Evolutionary conservation across 2,113 vertebrate species (phyloP).

Genomic region (Prinia subflava): DNA sequence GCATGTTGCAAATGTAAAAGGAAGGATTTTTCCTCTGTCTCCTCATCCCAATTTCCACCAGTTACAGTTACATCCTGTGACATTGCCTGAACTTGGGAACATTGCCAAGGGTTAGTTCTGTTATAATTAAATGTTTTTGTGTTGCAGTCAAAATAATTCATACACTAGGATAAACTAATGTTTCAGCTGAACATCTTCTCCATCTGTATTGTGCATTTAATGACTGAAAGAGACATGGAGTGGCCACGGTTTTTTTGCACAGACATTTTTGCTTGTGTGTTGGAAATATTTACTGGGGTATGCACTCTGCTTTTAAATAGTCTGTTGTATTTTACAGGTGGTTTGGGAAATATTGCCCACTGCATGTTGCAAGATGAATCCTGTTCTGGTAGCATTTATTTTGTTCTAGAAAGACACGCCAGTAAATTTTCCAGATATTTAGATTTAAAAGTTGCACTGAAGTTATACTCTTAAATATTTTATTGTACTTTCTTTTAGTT

Average conservation of each 20-base stretch:
- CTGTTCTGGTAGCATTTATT: not conserved
- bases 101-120: not conserved
- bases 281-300: not conserved
- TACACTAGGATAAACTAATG: not conserved
- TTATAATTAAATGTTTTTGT: not conserved
- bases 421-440: not conserved
- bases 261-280: not conserved
- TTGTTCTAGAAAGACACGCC: not conserved
- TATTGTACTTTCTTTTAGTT: not conserved
- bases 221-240: not conserved
- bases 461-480: not conserved
- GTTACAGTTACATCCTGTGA: not conserved
- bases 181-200: not conserved
- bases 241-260: not conserved
- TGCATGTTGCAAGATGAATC: not conserved
- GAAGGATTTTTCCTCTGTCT: not conserved
- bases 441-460: not conserved
- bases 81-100: not conserved
- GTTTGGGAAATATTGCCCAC: not conserved
- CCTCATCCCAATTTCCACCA: not conserved
- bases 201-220: not conserved
- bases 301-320: not conserved
- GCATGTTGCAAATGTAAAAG: not conserved
- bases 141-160: not conserved
- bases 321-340: not conserved